Evolutionary conservation across 1,140 invertebrate genomes (phyloP).

Genomic region (Subanguina moxae): DNA sequence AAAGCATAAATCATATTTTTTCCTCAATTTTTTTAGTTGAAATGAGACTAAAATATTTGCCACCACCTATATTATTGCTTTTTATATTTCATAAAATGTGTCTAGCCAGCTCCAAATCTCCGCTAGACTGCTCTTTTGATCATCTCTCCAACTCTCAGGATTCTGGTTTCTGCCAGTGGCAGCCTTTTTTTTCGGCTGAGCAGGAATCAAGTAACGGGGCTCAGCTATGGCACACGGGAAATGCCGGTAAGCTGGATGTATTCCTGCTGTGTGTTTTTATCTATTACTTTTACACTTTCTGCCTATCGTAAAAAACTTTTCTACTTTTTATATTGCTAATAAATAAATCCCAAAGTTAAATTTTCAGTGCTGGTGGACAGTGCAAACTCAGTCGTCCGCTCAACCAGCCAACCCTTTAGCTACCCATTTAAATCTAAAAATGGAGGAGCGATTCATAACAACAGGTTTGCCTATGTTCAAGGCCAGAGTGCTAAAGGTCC

Average conservation of each 20-base stretch:
- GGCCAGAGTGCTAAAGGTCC: slow-evolving; percentile 14
- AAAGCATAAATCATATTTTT: no score
- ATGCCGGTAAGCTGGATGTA: not conserved
- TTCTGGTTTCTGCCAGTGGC: not conserved
- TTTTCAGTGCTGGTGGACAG: slow-evolving; percentile 15
- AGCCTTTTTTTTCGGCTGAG: not conserved
- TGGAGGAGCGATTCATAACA: not conserved
- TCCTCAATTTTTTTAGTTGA: no score
- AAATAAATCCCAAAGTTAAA: no score
- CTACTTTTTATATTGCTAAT: not conserved
- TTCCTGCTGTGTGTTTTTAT: no score
- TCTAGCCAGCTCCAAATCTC: not conserved
- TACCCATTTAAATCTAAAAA: not conserved
- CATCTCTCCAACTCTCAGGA: slow-evolving; percentile 4
- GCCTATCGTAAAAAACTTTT: no score
- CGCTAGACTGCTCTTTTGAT: slow-evolving; percentile 3
- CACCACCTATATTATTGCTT: not conserved
- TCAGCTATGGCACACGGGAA: slow-evolving; percentile 19
- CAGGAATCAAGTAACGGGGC: slow-evolving; percentile 8
- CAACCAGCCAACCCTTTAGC: not conserved
- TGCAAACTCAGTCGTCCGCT: slow-evolving; percentile 21
- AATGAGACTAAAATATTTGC: not conserved
- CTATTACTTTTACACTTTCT: no score
- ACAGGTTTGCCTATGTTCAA: slow-evolving; percentile 29
- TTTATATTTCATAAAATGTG: no score